phyloP scores from a whole-genome alignment of 2,888 invertebrate species.

The Xanthostigma xanthostigma region DNA sequence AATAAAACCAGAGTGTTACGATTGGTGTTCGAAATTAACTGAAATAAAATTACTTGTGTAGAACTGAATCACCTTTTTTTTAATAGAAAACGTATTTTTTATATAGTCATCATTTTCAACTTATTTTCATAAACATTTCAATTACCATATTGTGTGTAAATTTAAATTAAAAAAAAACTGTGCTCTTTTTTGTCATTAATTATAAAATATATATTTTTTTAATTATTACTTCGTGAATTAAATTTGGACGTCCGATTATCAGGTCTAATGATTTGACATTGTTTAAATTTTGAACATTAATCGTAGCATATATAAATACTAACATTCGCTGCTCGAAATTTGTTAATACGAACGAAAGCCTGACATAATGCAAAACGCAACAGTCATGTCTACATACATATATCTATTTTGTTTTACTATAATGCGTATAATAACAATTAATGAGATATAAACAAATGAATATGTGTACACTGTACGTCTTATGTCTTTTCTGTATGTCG shows the following conservation, averaged over 20 bases:
- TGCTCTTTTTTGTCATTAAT: no score
- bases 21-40: conserved; percentile 1
- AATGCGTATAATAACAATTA: no score
- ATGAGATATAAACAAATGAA: neutral
- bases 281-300: conserved; percentile 3
- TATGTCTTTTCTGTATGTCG: conserved; percentile 6
- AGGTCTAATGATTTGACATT: neutral
- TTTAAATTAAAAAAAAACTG: no score
- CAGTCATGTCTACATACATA: conserved; percentile 3
- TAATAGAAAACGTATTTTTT: no score
- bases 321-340: neutral
- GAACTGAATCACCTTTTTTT: no score
- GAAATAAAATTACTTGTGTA: neutral
- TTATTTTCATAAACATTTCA: no score
- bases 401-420: conserved; percentile 6
- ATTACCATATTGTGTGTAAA: no score
- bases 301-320: neutral
- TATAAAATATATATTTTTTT: no score
- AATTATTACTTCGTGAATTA: no score
- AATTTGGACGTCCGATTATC: no score
- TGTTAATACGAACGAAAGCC: neutral
- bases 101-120: no score
- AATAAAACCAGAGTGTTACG: conserved; percentile 1
- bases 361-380: conserved; percentile 1
- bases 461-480: neutral